Percentiles rank a stretch among this genome's conserved stretches.
phyloP scores from a whole-genome alignment of 2,888 invertebrate genomes.

The Diplazon laetatorius region DNA sequence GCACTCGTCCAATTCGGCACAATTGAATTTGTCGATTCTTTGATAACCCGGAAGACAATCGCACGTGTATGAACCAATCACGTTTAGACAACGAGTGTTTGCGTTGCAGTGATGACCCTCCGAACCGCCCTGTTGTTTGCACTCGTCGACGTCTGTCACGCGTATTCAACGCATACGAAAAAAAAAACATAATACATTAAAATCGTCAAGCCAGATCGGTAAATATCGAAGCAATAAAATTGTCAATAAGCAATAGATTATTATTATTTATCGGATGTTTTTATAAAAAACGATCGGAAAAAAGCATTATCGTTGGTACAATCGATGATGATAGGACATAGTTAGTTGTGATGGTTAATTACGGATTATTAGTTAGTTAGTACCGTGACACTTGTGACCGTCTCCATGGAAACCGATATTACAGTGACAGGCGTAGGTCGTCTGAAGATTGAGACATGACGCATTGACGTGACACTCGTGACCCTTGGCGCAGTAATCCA shows the following conservation, averaged over 20 bases:
- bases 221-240: too few species aligned
- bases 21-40: slow-evolving; percentile 90
- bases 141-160: slow-evolving; percentile 91
- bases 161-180: too few species aligned
- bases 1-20: slow-evolving; percentile 92
- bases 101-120: slow-evolving; percentile 93
- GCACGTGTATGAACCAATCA: slow-evolving; percentile 91
- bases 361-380: slow-evolving; percentile 33
- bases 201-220: too few species aligned
- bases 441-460: slow-evolving; percentile 95
- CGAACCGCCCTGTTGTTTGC: slow-evolving; percentile 89
- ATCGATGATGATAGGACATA: too few species aligned
- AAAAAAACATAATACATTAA: too few species aligned
- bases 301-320: too few species aligned
- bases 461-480: slow-evolving; percentile 95
- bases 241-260: too few species aligned
- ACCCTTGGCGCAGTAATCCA: slow-evolving; percentile 94
- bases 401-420: slow-evolving; percentile 95
- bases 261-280: too few species aligned
- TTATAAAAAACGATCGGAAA: too few species aligned
- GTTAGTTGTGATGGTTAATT: slow-evolving; percentile 21
- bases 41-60: slow-evolving; percentile 92
- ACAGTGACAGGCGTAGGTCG: slow-evolving; percentile 95
- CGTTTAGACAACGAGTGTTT: slow-evolving; percentile 93
- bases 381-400: slow-evolving; percentile 90